Evolutionary conservation across 2,797 vertebrate species (phyloP).

Genomic region (Sebastes kiyomatsui): DNA sequence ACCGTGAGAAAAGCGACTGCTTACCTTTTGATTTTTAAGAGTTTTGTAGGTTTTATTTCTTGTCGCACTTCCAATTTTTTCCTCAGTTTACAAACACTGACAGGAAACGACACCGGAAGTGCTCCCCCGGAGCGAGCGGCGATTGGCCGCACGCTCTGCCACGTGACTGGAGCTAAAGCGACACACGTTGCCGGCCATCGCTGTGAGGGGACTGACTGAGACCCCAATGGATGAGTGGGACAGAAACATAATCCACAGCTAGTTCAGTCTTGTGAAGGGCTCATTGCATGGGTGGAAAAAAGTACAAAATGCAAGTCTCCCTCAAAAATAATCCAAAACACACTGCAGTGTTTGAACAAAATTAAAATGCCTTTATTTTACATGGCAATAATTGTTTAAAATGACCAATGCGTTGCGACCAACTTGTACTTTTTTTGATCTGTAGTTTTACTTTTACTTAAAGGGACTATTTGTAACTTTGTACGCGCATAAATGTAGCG

Average conservation of each 20-base stretch:
- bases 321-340: no score
- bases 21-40: conserved; percentile 74
- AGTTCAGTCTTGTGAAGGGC: no score
- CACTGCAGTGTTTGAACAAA: no score
- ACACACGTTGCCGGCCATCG: conserved; percentile 55
- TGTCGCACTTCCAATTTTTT: conserved; percentile 82
- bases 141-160: conserved; percentile 65
- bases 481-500: no score
- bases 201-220: conserved; percentile 38
- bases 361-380: no score
- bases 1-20: neutral
- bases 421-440: neutral
- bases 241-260: no score
- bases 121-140: conserved; percentile 58
- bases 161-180: conserved; percentile 30
- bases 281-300: no score
- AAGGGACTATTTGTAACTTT: no score
- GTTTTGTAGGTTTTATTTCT: conserved; percentile 66
- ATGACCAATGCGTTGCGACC: no score
- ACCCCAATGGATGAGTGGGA: neutral
- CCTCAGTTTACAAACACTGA: conserved; percentile 88
- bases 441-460: neutral
- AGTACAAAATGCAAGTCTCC: no score
- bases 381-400: no score
- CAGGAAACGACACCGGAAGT: conserved; percentile 88